Conservation (phyloP, 2,797 vertebrate species). For the Helostoma temminkii region DNA sequence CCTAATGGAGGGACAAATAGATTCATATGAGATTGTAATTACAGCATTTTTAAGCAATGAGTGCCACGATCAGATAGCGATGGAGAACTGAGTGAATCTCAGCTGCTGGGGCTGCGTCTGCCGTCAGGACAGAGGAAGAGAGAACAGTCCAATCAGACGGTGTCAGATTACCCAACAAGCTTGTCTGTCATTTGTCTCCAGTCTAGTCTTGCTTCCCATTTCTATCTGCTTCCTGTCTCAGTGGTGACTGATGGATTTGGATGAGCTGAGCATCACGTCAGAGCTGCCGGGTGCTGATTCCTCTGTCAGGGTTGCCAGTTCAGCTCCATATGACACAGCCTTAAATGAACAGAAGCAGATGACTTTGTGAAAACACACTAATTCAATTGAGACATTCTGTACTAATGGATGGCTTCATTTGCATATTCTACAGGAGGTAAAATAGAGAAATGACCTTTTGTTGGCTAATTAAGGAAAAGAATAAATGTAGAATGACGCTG, state of each 20-base stretch:
- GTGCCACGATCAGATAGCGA: slow-evolving; percentile 55
- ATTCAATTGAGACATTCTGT: slow-evolving; percentile 58
- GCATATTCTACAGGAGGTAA: slow-evolving; percentile 22
- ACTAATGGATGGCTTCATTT: slow-evolving; percentile 31
- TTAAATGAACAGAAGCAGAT: slow-evolving; percentile 37
- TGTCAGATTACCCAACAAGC: slow-evolving; percentile 69
- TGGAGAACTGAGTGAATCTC: slow-evolving; percentile 48
- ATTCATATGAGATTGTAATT: slow-evolving; percentile 79
- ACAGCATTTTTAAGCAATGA: slow-evolving; percentile 73
- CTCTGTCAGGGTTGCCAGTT: slow-evolving; percentile 49
- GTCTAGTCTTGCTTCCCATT: slow-evolving; percentile 59
- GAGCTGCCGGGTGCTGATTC: slow-evolving; percentile 34
- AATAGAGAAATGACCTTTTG: slow-evolving; percentile 13
- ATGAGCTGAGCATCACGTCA: slow-evolving; percentile 45
- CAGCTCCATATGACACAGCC: neutral
- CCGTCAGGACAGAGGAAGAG: slow-evolving; percentile 30
- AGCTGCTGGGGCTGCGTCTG: slow-evolving; percentile 22
- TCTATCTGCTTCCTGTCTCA: slow-evolving; percentile 71
- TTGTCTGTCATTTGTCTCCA: slow-evolving; percentile 69
- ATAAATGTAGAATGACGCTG: slow-evolving; percentile 6
- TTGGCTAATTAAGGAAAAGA: slow-evolving; percentile 39
- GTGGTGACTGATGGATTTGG: slow-evolving; percentile 62
- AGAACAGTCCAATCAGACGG: slow-evolving; percentile 62
- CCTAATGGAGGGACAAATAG: slow-evolving; percentile 79
- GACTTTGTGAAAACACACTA: slow-evolving; percentile 19